Percentiles rank a stretch among this genome's conserved stretches.
These are phyloP conservation scores for Lanius ludovicianus DNA, from an alignment of 2,113 vertebrate species.

Conservation along the genomic window DNA sequence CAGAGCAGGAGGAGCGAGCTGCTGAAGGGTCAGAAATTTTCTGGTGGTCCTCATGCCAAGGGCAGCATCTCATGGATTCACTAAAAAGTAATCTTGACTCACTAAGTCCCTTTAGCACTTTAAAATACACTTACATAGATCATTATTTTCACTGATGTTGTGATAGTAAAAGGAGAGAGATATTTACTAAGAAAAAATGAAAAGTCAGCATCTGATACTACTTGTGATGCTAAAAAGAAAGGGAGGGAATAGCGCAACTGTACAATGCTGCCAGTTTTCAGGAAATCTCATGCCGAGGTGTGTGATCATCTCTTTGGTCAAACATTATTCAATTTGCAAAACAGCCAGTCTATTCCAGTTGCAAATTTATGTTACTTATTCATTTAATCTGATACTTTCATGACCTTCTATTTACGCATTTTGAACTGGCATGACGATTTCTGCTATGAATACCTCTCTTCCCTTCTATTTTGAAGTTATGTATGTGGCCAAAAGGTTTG, in stretches of 20 bases:
- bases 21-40: background rate
- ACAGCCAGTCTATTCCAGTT: background rate
- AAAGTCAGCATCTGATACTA: background rate
- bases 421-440: background rate
- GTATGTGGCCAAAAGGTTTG: background rate
- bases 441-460: background rate
- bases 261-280: background rate
- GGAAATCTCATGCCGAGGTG: background rate
- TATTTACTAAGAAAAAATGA: background rate
- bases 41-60: background rate
- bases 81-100: background rate
- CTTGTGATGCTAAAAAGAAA: background rate
- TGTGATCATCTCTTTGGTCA: background rate
- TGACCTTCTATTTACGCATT: background rate
- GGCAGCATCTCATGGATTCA: background rate
- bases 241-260: background rate
- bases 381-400: background rate
- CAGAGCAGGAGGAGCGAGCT: rapidly evolving
- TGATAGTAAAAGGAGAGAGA: background rate
- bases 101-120: background rate
- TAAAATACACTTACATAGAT: background rate
- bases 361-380: background rate
- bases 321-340: background rate
- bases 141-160: background rate
- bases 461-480: background rate